Conservation (phyloP, 2,797 vertebrate genomes). For the Sebastes kiyomatsui region DNA sequence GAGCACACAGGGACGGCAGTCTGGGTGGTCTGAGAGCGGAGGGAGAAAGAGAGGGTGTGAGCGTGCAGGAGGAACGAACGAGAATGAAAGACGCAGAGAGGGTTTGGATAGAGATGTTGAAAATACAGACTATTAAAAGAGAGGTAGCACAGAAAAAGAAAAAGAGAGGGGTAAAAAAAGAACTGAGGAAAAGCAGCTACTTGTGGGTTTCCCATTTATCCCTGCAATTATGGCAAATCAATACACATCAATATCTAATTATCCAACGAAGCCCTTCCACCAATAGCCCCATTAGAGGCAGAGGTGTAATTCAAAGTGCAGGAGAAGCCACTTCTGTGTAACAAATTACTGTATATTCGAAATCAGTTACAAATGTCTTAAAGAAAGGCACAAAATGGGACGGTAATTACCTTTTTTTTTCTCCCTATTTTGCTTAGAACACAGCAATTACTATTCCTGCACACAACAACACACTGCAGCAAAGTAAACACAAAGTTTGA, state of each 20-base stretch:
- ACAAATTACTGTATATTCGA: constrained; percentile 9
- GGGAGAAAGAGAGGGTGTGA: constrained; percentile 42
- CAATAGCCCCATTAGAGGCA: constrained; percentile 33
- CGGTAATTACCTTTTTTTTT: neutral
- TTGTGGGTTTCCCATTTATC: constrained; percentile 51
- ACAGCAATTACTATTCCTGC: neutral
- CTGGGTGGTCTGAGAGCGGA: constrained; percentile 75
- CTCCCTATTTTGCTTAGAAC: neutral
- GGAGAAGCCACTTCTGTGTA: constrained; percentile 6
- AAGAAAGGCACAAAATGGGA: neutral
- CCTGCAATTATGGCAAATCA: constrained; percentile 61
- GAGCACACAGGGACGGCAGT: constrained; percentile 70
- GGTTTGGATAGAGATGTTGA: constrained; percentile 41
- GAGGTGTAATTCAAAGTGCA: constrained; percentile 37
- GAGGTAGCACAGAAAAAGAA: constrained; percentile 9
- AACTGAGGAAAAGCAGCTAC: constrained; percentile 35
- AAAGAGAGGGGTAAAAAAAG: neutral
- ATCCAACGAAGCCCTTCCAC: constrained; percentile 53
- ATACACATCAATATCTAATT: constrained; percentile 74
- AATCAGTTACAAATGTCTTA: constrained; percentile 7
- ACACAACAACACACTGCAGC: neutral
- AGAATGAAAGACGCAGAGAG: constrained; percentile 54
- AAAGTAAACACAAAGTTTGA: constrained; percentile 10
- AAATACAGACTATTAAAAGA: constrained; percentile 39
- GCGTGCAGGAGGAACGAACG: constrained; percentile 39